phyloP scores from a whole-genome alignment of 2,113 vertebrate species.

The Pristiophorus japonicus region DNA sequence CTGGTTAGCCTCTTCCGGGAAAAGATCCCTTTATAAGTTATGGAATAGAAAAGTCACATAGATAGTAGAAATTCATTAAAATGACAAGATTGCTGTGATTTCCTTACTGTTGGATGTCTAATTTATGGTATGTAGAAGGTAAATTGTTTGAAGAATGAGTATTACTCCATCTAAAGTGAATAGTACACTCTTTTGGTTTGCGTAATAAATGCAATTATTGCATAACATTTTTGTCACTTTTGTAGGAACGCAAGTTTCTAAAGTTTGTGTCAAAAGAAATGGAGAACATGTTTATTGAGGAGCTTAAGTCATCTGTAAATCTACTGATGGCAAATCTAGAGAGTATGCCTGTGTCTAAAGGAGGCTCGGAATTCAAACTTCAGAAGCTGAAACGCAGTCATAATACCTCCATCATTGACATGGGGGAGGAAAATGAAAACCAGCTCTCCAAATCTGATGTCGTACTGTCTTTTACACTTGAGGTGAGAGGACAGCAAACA shows the following conservation, averaged over 20 bases:
- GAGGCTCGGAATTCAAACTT: slow-evolving; percentile 90
- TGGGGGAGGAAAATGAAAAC: slow-evolving; percentile 98
- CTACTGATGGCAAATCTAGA: slow-evolving; percentile 97
- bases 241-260: slow-evolving; percentile 84
- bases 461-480: slow-evolving; percentile 87
- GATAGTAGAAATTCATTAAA: not conserved
- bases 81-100: not conserved
- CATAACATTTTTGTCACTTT: slow-evolving; percentile 41
- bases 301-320: slow-evolving; percentile 92
- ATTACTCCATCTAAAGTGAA: not conserved
- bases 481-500: slow-evolving; percentile 63
- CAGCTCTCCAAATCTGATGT: slow-evolving; percentile 95
- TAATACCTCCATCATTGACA: slow-evolving; percentile 95
- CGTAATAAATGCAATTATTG: not conserved
- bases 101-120: not conserved
- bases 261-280: slow-evolving; percentile 92
- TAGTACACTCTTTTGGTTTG: not conserved
- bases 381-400: slow-evolving; percentile 96
- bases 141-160: not conserved
- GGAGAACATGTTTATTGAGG: slow-evolving; percentile 95
- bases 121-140: too few relatives aligned
- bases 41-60: not conserved
- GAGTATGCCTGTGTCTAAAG: slow-evolving; percentile 98
- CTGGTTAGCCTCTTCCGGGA: not conserved
- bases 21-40: not conserved